phyloP scores from a whole-genome alignment of 2,113 vertebrate species.

The Pedionomus torquatus region DNA sequence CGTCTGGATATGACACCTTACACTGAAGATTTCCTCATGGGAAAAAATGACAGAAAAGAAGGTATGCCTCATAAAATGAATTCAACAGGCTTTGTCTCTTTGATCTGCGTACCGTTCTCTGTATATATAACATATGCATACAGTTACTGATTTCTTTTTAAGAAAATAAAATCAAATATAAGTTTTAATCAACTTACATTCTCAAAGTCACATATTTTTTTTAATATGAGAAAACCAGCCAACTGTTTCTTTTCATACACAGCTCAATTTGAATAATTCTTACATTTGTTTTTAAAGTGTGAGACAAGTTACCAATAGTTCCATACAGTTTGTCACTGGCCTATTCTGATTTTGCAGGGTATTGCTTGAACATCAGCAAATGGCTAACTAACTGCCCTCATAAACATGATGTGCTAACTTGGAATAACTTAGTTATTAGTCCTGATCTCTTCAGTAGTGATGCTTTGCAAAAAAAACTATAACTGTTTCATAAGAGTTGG shows the following conservation, averaged over 20 bases:
- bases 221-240: not conserved
- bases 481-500: not conserved
- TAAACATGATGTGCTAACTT: not conserved
- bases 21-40: constrained; percentile 99
- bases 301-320: not conserved
- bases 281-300: not conserved
- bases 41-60: constrained; percentile 94
- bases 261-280: not conserved
- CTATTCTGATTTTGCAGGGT: not conserved
- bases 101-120: not conserved
- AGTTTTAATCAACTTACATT: not conserved
- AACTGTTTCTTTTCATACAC: not conserved
- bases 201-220: not conserved
- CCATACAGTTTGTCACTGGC: not conserved
- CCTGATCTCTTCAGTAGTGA: not conserved
- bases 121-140: not conserved
- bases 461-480: not conserved
- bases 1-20: constrained; percentile 99
- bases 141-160: not conserved
- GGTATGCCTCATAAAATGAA: constrained; percentile 70
- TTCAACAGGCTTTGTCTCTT: not conserved
- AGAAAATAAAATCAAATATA: not conserved
- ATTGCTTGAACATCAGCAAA: not conserved
- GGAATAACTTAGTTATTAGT: not conserved
- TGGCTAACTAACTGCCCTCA: not conserved